phyloP scores from a whole-genome alignment of 2,888 invertebrate genomes.

The Sceliomorpha sp. region DNA sequence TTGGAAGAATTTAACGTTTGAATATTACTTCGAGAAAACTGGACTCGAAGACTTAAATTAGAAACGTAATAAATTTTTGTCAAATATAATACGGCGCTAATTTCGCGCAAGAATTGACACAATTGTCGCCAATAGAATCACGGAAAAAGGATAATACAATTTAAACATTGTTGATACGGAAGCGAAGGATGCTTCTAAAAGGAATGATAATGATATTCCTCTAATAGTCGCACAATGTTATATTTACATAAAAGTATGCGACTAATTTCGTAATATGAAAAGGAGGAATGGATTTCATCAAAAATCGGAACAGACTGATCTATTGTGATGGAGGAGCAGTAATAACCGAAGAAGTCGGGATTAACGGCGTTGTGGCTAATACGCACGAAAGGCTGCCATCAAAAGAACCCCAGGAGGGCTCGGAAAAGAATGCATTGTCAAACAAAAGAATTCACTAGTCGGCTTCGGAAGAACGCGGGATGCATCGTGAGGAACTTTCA shows the following conservation, averaged over 20 bases:
- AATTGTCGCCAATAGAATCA: too few relatives aligned
- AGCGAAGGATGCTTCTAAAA: too few relatives aligned
- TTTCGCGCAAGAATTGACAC: too few relatives aligned
- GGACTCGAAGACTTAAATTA: too few relatives aligned
- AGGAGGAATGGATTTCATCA: slow-evolving; percentile 15
- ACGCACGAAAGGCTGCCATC: slow-evolving; percentile 49
- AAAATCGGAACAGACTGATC: slow-evolving; percentile 18
- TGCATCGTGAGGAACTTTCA: slow-evolving; percentile 50
- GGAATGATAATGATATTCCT: not conserved
- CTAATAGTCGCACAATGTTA: slow-evolving; percentile 3
- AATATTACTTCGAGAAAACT: too few relatives aligned
- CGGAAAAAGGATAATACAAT: too few relatives aligned
- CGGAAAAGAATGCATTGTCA: slow-evolving; percentile 52
- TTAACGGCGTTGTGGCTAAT: slow-evolving; percentile 60
- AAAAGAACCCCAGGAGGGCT: slow-evolving; percentile 50
- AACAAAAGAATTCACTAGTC: slow-evolving; percentile 59
- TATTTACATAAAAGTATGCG: not conserved
- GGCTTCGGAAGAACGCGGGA: slow-evolving; percentile 56
- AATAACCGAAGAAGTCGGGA: slow-evolving; percentile 53
- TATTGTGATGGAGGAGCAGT: slow-evolving; percentile 33
- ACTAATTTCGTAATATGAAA: slow-evolving; percentile 7
- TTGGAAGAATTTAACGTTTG: too few relatives aligned
- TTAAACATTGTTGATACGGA: too few relatives aligned
- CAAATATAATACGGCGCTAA: too few relatives aligned
- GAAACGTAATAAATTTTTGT: too few relatives aligned